Percentiles rank a stretch among this genome's conserved stretches.
These are phyloP conservation scores for Macrotis lagotis DNA, from an alignment of 2,113 vertebrate species.

Conservation along the genomic window DNA sequence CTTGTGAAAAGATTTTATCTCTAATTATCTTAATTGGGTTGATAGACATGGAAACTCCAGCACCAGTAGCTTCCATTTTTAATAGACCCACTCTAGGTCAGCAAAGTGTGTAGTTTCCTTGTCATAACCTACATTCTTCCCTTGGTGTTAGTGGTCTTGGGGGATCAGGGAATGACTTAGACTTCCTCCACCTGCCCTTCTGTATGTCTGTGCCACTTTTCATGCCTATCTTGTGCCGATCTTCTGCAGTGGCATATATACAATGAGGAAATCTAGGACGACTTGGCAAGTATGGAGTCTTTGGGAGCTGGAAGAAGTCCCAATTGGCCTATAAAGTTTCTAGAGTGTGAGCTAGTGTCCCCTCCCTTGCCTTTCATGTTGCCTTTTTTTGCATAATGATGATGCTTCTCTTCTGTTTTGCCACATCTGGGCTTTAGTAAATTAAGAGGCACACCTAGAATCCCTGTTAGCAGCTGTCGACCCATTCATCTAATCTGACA, in stretches of 20 bases:
- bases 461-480: conserved; percentile 72
- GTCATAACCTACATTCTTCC: not conserved
- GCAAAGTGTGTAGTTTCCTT: conserved; percentile 21
- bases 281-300: conserved; percentile 45
- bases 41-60: not conserved
- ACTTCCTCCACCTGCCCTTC: conserved; percentile 40
- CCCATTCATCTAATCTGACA: conserved; percentile 71
- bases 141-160: conserved; percentile 31
- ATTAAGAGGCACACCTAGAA: conserved; percentile 73
- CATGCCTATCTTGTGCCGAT: conserved; percentile 16
- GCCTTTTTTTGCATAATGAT: conserved; percentile 44
- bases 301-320: conserved; percentile 45
- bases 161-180: not conserved
- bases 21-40: conserved; percentile 50
- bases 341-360: not conserved
- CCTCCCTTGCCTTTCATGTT: conserved; percentile 41
- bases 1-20: conserved; percentile 58
- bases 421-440: conserved; percentile 63
- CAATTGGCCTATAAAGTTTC: conserved; percentile 60
- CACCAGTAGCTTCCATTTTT: conserved; percentile 11
- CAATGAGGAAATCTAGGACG: conserved; percentile 56
- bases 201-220: conserved; percentile 22
- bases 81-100: conserved; percentile 19
- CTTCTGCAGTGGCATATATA: conserved; percentile 25
- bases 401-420: conserved; percentile 61